A percentile compares a stretch with the other conserved stretches of the same genome.
These are phyloP conservation scores for Gouania willdenowi DNA, from an alignment of 2,797 vertebrate species.

Conservation along the genomic window DNA sequence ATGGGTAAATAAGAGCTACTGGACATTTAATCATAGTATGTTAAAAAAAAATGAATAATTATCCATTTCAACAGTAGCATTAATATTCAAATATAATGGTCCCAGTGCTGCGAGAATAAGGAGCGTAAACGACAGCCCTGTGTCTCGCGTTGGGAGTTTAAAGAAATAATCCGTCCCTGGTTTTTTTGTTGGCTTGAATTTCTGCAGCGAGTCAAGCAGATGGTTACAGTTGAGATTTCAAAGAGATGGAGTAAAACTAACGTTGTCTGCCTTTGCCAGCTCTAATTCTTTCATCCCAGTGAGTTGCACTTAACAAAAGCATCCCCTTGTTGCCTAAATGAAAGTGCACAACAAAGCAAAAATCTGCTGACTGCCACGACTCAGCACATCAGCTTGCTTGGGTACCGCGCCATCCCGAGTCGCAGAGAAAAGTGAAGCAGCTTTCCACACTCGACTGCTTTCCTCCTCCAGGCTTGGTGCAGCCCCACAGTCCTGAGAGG, in stretches of 20 bases:
- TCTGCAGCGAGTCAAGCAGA: conserved; percentile 69
- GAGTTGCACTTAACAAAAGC: conserved; percentile 70
- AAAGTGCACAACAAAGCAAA: conserved; percentile 72
- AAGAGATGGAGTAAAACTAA: conserved; percentile 70
- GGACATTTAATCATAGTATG: no score
- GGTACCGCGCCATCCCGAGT: conserved; percentile 38
- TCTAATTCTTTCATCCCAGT: conserved; percentile 69
- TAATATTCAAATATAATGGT: conserved; percentile 54
- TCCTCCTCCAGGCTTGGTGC: conserved; percentile 62
- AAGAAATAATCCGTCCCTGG: conserved; percentile 50
- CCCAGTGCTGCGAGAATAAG: conserved; percentile 27
- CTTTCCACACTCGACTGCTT: conserved; percentile 63
- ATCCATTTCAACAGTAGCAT: no score
- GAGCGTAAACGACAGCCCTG: conserved; percentile 7
- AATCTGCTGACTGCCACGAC: conserved; percentile 69
- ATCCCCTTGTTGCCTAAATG: conserved; percentile 74
- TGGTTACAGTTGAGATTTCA: conserved; percentile 70
- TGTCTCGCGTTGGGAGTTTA: conserved; percentile 27
- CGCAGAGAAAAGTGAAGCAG: conserved; percentile 53
- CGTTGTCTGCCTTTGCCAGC: conserved; percentile 60
- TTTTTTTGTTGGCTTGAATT: conserved; percentile 52
- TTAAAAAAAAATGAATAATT: no score
- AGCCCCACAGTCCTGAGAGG: conserved; percentile 65
- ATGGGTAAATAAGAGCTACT: no score
- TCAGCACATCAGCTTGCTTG: conserved; percentile 66